Base-by-base conservation (phyloP, 2,888 invertebrate genomes). In the Oscheius sp. region DNA sequence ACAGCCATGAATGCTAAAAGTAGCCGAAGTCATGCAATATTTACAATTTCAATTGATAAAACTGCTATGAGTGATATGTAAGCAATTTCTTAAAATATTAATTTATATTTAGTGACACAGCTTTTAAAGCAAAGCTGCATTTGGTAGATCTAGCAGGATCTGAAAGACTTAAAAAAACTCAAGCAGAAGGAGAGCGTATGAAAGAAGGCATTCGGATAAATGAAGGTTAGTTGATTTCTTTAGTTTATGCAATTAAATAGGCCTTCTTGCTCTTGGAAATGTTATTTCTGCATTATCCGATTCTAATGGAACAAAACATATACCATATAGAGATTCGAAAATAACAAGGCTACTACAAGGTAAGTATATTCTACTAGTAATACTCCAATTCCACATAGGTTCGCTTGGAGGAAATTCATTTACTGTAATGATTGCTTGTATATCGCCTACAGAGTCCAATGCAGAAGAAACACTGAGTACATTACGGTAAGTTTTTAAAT, bases 1-100 rank as follows among this genome's bases (percentile, higher is more conserved):
- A 96, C 95, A 63, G 93, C 95, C 87, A 96, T 96, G 95, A 98
- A 98, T 89, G 94, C 95, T 87, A 95, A 96, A 88, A 95, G 95
- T 84, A 73, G 74, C 27, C 81, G 89, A 75, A 95, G 95, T 53
- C 97, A 98, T 89, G 96, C 97, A 58, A 96, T 97, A 76, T 97
- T 98, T 88, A 92, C 96, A 87, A 93, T 98, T 82, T 94, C 94
- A 65, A 92, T 98, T 45, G 96, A 98, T 90, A 95, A 96, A 90
- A 92, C 92, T 74, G 91, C 88, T 87, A 74, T 90, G 70, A 90
- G 90, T 1, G 89, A 90, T 78, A 89, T 67, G 75, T 75, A 37
- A 31, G 72, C 57, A 45, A 8, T n/a, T 34, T 29, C 3, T 52
- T 3, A 52, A 20, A 27, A 15, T 29, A 10, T 10, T n/a, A n/a